Conservation (phyloP, 2,797 vertebrate species). For the Denticeps clupeoides region DNA sequence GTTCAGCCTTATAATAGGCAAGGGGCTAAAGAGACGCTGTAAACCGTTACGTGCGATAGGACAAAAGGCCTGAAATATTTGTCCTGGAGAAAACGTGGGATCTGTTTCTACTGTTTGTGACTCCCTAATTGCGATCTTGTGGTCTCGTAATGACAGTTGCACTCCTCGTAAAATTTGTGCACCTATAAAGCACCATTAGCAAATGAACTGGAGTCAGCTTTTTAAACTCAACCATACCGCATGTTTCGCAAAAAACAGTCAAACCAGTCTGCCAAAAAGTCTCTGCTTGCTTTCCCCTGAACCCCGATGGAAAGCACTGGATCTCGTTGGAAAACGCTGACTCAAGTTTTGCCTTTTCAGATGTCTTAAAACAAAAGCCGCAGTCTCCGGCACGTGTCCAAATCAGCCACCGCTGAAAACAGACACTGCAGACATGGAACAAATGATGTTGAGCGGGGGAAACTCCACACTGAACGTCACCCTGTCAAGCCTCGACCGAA, state of each 20-base stretch:
- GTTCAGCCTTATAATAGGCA: constrained; percentile 48
- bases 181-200: constrained; percentile 18
- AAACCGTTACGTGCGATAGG: constrained; percentile 14
- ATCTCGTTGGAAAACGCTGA: constrained; percentile 59
- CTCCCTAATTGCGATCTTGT: constrained; percentile 7
- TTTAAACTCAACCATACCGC: too few species aligned
- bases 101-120: neutral
- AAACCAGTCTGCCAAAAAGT: constrained; percentile 9
- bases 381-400: constrained; percentile 54
- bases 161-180: constrained; percentile 1
- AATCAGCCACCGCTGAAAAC: constrained; percentile 23
- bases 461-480: constrained; percentile 21
- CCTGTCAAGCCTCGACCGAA: neutral
- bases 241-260: too few species aligned
- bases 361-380: constrained; percentile 54
- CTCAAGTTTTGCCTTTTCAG: constrained; percentile 47
- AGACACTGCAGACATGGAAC: constrained; percentile 38
- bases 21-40: neutral
- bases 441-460: constrained; percentile 32
- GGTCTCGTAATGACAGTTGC: constrained; percentile 11
- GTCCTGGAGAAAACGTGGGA: constrained; percentile 10
- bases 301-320: constrained; percentile 55
- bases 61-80: constrained; percentile 16
- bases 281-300: constrained; percentile 32
- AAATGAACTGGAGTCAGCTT: constrained; percentile 18